A percentile compares a stretch with the other conserved stretches of the same genome.
These are phyloP conservation scores for Bellardia bayeri DNA, from an alignment of 2,888 invertebrate genomes.

Conservation along the genomic window DNA sequence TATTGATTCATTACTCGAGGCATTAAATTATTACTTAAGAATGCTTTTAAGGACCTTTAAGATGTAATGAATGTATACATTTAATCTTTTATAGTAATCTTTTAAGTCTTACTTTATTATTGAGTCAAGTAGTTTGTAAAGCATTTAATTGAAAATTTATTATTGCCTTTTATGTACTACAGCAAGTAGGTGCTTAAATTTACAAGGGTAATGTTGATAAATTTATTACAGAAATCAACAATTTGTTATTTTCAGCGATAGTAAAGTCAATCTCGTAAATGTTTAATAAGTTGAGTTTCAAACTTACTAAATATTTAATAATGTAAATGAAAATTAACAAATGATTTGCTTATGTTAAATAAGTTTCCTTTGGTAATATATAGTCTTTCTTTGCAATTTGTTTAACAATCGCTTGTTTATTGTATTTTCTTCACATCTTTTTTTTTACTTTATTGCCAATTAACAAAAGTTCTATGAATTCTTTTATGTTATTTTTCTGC, in stretches of 20 bases:
- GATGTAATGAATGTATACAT: too few species aligned
- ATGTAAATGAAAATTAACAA: too few species aligned
- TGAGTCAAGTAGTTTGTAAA: neutral
- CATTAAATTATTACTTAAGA: too few species aligned
- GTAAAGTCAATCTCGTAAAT: too few species aligned
- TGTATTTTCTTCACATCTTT: neutral
- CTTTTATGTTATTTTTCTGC: neutral
- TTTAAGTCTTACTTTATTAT: neutral
- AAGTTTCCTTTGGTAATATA: too few species aligned
- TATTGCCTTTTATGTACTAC: neutral
- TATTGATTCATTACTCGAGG: too few species aligned
- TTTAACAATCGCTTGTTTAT: neutral
- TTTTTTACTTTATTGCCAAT: constrained; percentile 10
- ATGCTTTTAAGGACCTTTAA: neutral
- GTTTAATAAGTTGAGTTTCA: too few species aligned
- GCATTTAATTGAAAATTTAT: neutral
- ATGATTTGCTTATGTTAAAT: too few species aligned
- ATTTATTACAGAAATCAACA: too few species aligned
- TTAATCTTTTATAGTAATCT: neutral
- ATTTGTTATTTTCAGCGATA: too few species aligned
- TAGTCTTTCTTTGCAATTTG: neutral
- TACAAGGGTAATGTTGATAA: too few species aligned
- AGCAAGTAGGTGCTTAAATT: neutral
- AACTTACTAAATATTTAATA: too few species aligned
- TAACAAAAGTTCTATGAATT: neutral